Evolutionary conservation across 2,888 invertebrate genomes (phyloP), one percentile per base, ranked within the genome.

Genomic region (Candidula unifasciata): DNA sequence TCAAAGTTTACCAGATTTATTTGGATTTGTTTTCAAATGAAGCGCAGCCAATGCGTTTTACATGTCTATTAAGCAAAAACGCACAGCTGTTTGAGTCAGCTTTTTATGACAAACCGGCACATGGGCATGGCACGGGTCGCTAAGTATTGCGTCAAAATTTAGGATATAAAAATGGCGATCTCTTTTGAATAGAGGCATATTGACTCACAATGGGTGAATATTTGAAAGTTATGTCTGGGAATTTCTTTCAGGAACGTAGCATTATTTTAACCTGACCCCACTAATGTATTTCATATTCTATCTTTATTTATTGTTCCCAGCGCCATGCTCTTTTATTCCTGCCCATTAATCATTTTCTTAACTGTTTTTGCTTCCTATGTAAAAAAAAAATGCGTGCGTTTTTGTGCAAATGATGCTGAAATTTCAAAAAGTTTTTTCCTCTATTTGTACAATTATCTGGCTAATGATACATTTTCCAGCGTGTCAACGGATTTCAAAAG

Each of bases 11-110:
- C 79, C 79, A 79, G 37, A 60, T 79, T 79, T 64, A 79, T 79
- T 79, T 79, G 66, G 79, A 79, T 79, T 79, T 64, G 66, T 79
- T 79, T 37, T 57, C 79, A 60, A 79, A 79, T 66, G 79, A 79
- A 27, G 79, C 68, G 18, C 52, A 64, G 8, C 79, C 79, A 68
- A 79, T 79, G 79, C 52, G 30, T 79, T 79, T 52, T 79, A 52
- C 79, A 68, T 79, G 52, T 68, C 66, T 79, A 79, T 79, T 79
- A 79, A 79, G 79, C 44, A 5, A 68, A 79, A 52, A 66, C n/a
- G 30, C 27, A 27, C 13, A 18, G n/a, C 44, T 21, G 44, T 66
- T 68, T 18, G 30, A 21, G 37, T 35, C 30, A 10, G 24, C 13
- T 44, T 68, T 79, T 24, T 30, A 27, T 13, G n/a, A 21, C 27